phyloP scores from a whole-genome alignment of 2,888 invertebrate species.

The Apoderus coryli region DNA sequence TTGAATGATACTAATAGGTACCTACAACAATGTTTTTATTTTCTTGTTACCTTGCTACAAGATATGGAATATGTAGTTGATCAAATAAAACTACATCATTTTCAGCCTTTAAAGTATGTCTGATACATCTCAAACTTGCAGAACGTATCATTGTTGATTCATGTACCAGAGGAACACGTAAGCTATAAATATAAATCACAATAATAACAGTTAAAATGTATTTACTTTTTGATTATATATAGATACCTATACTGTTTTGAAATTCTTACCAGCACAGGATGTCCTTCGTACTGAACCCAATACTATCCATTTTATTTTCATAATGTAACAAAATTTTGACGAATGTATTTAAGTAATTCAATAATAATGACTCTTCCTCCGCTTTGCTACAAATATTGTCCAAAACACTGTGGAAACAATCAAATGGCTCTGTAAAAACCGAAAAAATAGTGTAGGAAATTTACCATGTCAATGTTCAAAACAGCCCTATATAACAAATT shows the following conservation, averaged over 20 bases:
- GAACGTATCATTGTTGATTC: conserved; percentile 83
- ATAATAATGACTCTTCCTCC: conserved; percentile 60
- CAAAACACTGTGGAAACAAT: conserved; percentile 50
- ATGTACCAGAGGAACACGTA: conserved; percentile 71
- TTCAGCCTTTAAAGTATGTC: conserved; percentile 67
- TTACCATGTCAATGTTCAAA: no score
- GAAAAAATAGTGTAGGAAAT: conserved; percentile 3
- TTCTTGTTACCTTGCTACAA: conserved; percentile 53
- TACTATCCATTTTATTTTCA: conserved; percentile 40
- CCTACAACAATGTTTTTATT: conserved; percentile 6
- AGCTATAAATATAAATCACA: conserved; percentile 39
- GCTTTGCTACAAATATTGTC: conserved; percentile 45
- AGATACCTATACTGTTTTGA: neutral
- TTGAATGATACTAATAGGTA: no score
- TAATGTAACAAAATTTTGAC: conserved; percentile 60
- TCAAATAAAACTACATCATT: conserved; percentile 68
- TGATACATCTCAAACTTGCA: conserved; percentile 71
- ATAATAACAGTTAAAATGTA: no score
- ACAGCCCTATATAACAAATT: no score
- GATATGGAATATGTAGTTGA: conserved; percentile 66
- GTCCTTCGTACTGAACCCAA: conserved; percentile 66
- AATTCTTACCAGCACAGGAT: conserved; percentile 60
- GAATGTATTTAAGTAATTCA: conserved; percentile 79
- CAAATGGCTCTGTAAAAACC: conserved; percentile 34
- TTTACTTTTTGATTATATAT: no score